Percentiles rank a stretch among this genome's conserved stretches.
These are phyloP conservation scores for Peromyscus californicus DNA, from an alignment of 2,113 vertebrate species.

Conservation along the genomic window DNA sequence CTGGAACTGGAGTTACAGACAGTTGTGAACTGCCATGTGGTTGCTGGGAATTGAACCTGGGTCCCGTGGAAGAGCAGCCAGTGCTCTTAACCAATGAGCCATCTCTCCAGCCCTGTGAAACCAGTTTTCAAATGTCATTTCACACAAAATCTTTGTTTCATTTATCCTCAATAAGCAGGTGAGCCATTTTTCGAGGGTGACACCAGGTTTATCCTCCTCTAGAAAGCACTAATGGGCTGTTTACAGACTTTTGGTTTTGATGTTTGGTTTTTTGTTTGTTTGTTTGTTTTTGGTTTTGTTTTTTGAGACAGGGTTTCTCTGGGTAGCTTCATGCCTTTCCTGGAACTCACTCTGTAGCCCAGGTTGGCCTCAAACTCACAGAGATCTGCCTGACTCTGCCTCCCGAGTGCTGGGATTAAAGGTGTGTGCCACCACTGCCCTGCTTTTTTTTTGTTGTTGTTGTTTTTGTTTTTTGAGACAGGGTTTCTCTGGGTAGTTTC, in stretches of 20 bases:
- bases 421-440: too few species aligned
- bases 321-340: too few species aligned
- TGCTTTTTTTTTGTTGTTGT: not conserved
- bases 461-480: not conserved
- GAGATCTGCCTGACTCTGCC: too few species aligned
- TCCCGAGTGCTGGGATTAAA: too few species aligned
- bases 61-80: not conserved
- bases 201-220: not conserved
- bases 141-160: constrained; percentile 35
- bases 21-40: not conserved
- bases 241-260: not conserved
- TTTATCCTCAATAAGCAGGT: not conserved
- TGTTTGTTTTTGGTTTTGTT: too few species aligned
- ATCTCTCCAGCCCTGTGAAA: not conserved
- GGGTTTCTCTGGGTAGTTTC: not conserved
- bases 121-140: not conserved
- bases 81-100: not conserved
- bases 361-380: too few species aligned
- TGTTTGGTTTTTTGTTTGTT: too few species aligned
- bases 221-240: not conserved
- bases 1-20: not conserved
- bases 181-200: not conserved
- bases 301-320: too few species aligned
- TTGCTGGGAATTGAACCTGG: not conserved
- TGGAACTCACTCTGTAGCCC: too few species aligned